Evolutionary conservation across 2,888 invertebrate species (phyloP), one percentile per base, ranked within the genome.

Genomic region (Amiota mariae): DNA sequence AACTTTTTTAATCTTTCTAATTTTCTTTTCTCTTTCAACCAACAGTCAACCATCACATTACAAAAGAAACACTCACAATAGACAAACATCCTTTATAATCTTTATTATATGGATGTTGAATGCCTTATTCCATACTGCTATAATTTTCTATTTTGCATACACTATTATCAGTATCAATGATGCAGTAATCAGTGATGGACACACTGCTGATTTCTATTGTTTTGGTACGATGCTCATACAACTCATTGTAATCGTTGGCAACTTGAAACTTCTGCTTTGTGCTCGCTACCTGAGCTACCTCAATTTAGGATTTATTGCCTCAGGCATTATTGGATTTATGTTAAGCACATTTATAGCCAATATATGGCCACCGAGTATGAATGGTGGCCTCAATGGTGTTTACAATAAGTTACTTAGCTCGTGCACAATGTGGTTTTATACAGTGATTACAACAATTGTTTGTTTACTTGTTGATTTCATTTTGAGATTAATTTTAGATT

Each of bases 1-100:
- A 36, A 36, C n/a, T 36, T 24, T 24, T 24, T 3, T 24, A 24
- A 24, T 24, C 24, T 24, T 24, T 24, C 6, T 0, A 36, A 36
- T 36, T 36, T 24, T 24, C 36, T 36, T 56, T 47, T 57, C 47
- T 46, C 20, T 61, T 67, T 85, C 90, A 81, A 24, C 24, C 24
- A 24, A 24, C 24, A 91, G 92, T 9, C 91, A 93, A 78, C 95
- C 96, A 0, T 90, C 91, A 11, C 88, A 95, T 6, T 96, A 96
- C 87, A 91, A 91, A 82, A 91, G 91, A 66, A 92, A 93, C 76
- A 89, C 86, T 1, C 90, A 90, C 75, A 95, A 95, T 90, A 90
- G 91, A 72, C 90, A 93, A 59, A 91, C 95, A 88, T 91, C 93
- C 0, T 91, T 92, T 90, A 79, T 81, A 0, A 90, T 92, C 75